Conservation (phyloP, 2,888 invertebrate species). For the Lordiphosa andalusiaca region DNA sequence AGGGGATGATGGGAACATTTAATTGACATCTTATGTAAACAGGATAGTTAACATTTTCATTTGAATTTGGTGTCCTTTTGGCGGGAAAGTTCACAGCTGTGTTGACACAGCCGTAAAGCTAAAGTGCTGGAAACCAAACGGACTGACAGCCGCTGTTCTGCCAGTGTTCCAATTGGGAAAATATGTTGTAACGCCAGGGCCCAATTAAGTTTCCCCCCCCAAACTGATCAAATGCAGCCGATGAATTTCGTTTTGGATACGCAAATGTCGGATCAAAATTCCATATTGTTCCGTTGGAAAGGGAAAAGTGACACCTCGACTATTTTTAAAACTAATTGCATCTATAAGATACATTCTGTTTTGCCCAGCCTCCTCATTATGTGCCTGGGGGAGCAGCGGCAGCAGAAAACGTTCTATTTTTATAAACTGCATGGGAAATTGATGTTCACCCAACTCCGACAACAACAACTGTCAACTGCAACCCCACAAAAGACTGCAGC, state of each 20-base stretch:
- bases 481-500: constrained; percentile 1
- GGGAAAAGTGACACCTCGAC: background rate
- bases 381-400: constrained; percentile 43
- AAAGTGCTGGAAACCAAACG: constrained; percentile 38
- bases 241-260: constrained; percentile 43
- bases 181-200: constrained; percentile 41
- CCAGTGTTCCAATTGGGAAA: constrained; percentile 66
- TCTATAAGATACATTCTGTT: constrained; percentile 45
- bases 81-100: constrained; percentile 54
- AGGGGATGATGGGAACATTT: constrained; percentile 30
- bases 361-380: constrained; percentile 4
- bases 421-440: constrained; percentile 16
- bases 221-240: constrained; percentile 54
- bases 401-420: constrained; percentile 7
- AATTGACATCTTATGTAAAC: constrained; percentile 77
- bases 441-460: constrained; percentile 5
- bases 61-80: constrained; percentile 15
- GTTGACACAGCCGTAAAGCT: constrained; percentile 56
- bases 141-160: constrained; percentile 33
- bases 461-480: constrained; percentile 6
- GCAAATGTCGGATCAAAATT: constrained; percentile 6
- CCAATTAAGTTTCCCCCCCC: constrained; percentile 11
- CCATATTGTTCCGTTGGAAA: background rate
- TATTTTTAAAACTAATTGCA: constrained; percentile 21
- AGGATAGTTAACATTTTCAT: constrained; percentile 68